Evolutionary conservation across 2,113 vertebrate species (phyloP), one percentile per base, ranked within the genome.

Genomic region (Erythrolamprus reginae): DNA sequence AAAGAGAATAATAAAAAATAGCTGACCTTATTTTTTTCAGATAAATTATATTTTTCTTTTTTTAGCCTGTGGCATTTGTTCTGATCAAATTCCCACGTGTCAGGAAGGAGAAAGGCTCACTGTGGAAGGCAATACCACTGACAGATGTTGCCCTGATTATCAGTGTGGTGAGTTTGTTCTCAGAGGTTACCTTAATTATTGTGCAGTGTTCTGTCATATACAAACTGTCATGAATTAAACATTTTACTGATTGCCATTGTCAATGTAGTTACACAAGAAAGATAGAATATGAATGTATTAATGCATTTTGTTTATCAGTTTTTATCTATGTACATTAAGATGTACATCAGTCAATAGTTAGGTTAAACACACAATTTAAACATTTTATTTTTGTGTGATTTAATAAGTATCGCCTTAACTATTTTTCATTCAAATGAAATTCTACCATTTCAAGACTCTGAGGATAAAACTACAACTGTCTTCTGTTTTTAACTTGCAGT

Each of bases 81-180:
- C 94, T 0, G 97, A 97, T 86, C 93, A 92, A 0, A 96, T 97
- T 89, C 98, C 98, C 0, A 94, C 95, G 90, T 99, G 99, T 91
- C 97, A 97, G 95, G 97, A 98, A 61, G 98, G 98, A 84, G 99
- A 99, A 94, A 93, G 97, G 10, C 97, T 99, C 92, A 98, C 96
- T 0, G 98, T 99, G 89, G 97, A 97, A 92, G 89, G 94, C 42
- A 99, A 98, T 94, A 97, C 96, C 87, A 98, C 98, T 0, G 98
- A 98, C 47, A 98, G 96, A 85, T 99, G 99, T 96, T 99, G 99
- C 88, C 99, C 99, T 28, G 82, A 94, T 24, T 99, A 99, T 93
- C 97, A 98, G 19, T 99, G 99, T 87, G 96, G 99, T 99, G 93
- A 98, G 98, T 97, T 91, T 17, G 92, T 15, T 24, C 24, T 21